Evolutionary conservation across 2,888 invertebrate species (phyloP).

Genomic region (Hydriomena furcata): DNA sequence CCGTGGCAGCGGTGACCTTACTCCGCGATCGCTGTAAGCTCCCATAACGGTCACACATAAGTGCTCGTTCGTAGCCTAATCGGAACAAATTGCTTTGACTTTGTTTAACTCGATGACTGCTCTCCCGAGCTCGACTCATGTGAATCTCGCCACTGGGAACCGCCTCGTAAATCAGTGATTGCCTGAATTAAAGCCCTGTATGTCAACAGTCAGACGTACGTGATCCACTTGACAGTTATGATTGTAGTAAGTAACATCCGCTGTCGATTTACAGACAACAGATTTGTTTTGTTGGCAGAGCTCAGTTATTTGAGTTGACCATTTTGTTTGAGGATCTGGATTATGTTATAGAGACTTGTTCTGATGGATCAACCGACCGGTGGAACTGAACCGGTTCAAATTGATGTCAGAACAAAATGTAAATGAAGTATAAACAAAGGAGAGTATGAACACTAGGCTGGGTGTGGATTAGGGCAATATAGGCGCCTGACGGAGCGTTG

Average conservation of each 20-base stretch:
- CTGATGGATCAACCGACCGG: neutral
- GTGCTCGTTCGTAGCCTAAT: slow-evolving; percentile 3
- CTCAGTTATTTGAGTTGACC: too few species aligned
- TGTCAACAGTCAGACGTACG: neutral
- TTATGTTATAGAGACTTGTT: neutral
- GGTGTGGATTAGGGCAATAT: neutral
- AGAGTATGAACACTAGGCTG: neutral
- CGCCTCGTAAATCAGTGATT: slow-evolving; percentile 8
- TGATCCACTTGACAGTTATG: slow-evolving; percentile 5
- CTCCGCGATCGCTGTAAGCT: slow-evolving; percentile 7
- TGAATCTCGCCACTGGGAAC: neutral
- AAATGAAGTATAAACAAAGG: neutral
- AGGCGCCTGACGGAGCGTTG: neutral
- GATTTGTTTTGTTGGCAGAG: neutral
- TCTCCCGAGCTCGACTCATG: neutral
- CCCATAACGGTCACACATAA: slow-evolving; percentile 11
- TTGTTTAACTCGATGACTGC: slow-evolving; percentile 3
- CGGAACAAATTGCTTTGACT: slow-evolving; percentile 12
- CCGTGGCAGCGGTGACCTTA: too few species aligned
- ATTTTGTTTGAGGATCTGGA: neutral
- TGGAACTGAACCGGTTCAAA: slow-evolving; percentile 2
- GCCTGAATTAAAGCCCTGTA: slow-evolving; percentile 2
- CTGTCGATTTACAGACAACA: neutral
- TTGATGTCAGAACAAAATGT: neutral
- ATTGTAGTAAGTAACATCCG: slow-evolving; percentile 12